These are phyloP conservation scores for Mionectes macconnelli DNA, from an alignment of 2,113 vertebrate genomes.

Conservation along the genomic window DNA sequence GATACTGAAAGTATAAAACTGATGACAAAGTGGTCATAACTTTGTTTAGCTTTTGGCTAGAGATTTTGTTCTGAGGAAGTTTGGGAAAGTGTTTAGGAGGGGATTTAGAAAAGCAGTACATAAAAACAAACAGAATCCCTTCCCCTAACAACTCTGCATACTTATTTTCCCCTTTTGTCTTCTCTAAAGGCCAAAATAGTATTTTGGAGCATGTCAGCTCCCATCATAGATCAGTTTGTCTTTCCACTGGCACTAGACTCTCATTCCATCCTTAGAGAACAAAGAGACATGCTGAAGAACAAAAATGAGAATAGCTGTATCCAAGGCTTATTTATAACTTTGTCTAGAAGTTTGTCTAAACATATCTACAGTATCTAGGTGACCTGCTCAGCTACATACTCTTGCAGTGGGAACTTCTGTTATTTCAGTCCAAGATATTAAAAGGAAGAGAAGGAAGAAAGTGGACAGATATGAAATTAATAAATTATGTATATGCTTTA, in stretches of 20 bases:
- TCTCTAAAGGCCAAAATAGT: conserved; percentile 36
- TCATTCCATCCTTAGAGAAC: conserved; percentile 61
- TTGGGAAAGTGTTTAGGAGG: neutral
- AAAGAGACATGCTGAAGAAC: conserved; percentile 51
- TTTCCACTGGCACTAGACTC: conserved; percentile 52
- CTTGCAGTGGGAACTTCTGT: conserved; percentile 31
- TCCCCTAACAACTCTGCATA: neutral
- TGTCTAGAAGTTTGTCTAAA: conserved; percentile 59
- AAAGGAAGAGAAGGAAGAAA: conserved; percentile 24
- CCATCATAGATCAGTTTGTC: conserved; percentile 44
- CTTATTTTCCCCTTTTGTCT: conserved; percentile 43
- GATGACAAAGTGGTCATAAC: neutral
- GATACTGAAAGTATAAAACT: neutral
- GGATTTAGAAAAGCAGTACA: conserved; percentile 1
- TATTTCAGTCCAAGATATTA: neutral
- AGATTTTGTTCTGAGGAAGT: neutral
- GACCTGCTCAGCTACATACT: conserved; percentile 6
- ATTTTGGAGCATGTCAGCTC: conserved; percentile 34
- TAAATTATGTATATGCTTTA: neutral
- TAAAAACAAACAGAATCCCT: conserved; percentile 21
- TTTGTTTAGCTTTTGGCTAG: neutral
- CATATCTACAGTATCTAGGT: conserved; percentile 57
- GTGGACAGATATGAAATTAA: neutral
- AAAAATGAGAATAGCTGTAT: conserved; percentile 58
- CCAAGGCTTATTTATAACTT: conserved; percentile 63